These are phyloP conservation scores for Todiramphus saurophagus DNA, from an alignment of 2,113 vertebrate genomes.

Conservation along the genomic window DNA sequence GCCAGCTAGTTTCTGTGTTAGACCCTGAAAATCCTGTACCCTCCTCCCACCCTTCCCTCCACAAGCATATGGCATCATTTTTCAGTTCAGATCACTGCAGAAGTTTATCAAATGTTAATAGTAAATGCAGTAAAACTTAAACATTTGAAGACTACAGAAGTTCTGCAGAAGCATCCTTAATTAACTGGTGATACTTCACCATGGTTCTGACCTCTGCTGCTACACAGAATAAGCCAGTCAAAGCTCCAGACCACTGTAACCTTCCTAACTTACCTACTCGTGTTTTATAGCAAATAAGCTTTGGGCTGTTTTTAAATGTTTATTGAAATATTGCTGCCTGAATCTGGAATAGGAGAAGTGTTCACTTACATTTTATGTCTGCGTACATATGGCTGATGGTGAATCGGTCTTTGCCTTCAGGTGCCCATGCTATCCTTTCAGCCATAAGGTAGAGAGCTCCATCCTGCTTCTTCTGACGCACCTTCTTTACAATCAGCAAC, in stretches of 20 bases:
- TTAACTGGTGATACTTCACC: not conserved
- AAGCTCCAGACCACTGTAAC: not conserved
- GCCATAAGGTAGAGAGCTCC: slow-evolving; percentile 98
- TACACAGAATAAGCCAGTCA: not conserved
- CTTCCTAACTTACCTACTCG: not conserved
- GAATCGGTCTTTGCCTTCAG: slow-evolving; percentile 97
- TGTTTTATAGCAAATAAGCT: not conserved
- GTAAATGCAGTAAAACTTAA: not conserved
- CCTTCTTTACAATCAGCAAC: slow-evolving; percentile 92
- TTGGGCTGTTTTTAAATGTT: not conserved
- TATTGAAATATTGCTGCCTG: not conserved
- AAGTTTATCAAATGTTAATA: not conserved
- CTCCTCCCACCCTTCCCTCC: not conserved
- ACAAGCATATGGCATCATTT: not conserved
- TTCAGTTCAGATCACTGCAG: not conserved
- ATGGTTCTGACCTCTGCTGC: not conserved
- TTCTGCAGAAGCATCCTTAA: not conserved
- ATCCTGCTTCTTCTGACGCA: slow-evolving; percentile 97
- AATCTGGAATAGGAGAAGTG: not conserved
- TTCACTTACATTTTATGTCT: slow-evolving; percentile 95
- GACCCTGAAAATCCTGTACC: not conserved
- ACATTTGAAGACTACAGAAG: not conserved
- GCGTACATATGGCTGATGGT: slow-evolving; percentile 95
- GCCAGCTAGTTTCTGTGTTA: not conserved
- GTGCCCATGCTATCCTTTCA: slow-evolving; percentile 95